phyloP scores from a whole-genome alignment of 2,888 invertebrate genomes.

The Tupiocoris notatus region DNA sequence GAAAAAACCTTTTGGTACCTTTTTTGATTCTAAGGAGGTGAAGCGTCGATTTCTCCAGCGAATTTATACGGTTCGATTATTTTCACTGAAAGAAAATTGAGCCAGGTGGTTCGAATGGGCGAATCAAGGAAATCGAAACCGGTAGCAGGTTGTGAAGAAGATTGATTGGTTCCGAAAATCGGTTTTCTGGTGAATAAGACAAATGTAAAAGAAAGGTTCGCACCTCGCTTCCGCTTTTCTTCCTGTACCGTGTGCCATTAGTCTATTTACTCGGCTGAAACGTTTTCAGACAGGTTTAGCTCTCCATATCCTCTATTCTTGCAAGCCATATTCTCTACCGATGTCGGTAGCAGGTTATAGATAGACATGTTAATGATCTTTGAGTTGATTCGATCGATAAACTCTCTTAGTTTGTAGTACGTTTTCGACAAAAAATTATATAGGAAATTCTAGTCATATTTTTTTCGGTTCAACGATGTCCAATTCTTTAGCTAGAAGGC shows the following conservation, averaged over 20 bases:
- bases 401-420: too few species aligned
- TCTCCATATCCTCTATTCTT: too few species aligned
- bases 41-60: not conserved
- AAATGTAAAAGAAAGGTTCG: not conserved
- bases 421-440: too few species aligned
- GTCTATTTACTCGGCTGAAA: not conserved
- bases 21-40: not conserved
- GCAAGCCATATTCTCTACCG: too few species aligned
- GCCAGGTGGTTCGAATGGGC: not conserved
- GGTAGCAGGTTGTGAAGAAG: not conserved
- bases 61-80: not conserved
- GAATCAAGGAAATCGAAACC: not conserved
- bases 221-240: not conserved
- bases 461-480: too few species aligned
- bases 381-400: too few species aligned
- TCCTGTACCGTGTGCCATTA: not conserved
- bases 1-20: too few species aligned
- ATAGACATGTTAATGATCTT: too few species aligned
- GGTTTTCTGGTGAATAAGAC: not conserved
- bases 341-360: too few species aligned
- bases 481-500: too few species aligned
- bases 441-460: too few species aligned
- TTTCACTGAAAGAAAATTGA: not conserved
- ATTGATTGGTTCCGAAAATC: not conserved
- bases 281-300: not conserved